Evolutionary conservation across 2,797 vertebrate genomes (phyloP), one percentile per base, ranked within the genome.

Genomic region (Oceanodroma leucorhoa): DNA sequence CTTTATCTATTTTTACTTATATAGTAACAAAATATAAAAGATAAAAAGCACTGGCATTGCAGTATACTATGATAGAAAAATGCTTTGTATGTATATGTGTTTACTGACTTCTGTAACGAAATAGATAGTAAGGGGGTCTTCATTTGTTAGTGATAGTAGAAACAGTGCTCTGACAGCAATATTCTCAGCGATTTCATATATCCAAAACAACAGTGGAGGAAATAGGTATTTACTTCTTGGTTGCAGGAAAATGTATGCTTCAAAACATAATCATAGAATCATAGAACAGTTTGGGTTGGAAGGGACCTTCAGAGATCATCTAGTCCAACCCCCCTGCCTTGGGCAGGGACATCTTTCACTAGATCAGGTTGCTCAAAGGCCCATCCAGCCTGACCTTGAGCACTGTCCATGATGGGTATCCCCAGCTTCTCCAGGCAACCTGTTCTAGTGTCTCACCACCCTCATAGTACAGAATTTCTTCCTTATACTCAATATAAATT

Each of bases 301-400:
- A 65, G 46, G 7, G 2, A 41, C 29, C 36, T 77, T 40, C 22
- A 71, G 38, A 72, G 26, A 23, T 9, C 38, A 69, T 23, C 5
- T 30, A 36, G 14, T 36, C 10, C 6, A 23, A 53, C 21, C 9
- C 32, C 11, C 4, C 6, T 38, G 30, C 10, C 5, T 7, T 1
- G 26, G 38, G 10, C 0, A 1, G 27, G n/a, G 34, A 27, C 2
- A n/a, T 20, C 22, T 46, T n/a, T 46, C 19, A 12, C 21, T 14
- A 53, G 20, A 34, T 19, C 27, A 16, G 26, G 7, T 21, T 5
- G 2, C 18, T 41, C 12, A 64, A 69, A 73, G 11, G 1, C 7
- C 20, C 27, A 23, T 41, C 6, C 18, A n/a, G 11, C 11, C 20
- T 75, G 14, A 48, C 7, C 18, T 27, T 58, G 9, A 43, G 11